phyloP scores from a whole-genome alignment of 2,797 vertebrate genomes.

The Paratrypauchen microcephalus region DNA sequence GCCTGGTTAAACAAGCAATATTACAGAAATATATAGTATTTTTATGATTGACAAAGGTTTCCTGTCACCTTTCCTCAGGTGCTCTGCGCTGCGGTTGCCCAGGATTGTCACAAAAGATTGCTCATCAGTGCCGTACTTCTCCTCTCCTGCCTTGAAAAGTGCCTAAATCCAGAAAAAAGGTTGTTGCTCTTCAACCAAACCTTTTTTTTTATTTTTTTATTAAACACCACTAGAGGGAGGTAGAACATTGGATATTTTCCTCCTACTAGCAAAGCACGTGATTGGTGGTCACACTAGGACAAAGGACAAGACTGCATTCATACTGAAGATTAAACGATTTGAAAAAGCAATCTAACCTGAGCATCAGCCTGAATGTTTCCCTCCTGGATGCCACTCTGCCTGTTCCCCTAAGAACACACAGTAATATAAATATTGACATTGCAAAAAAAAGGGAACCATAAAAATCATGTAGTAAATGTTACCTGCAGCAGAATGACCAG shows the following conservation, averaged over 20 bases:
- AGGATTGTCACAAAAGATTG: conserved; percentile 94
- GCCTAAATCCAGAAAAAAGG: conserved; percentile 62
- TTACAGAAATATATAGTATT: too few relatives aligned
- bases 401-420: conserved; percentile 79
- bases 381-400: conserved; percentile 83
- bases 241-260: conserved; percentile 4
- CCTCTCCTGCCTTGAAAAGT: conserved; percentile 90
- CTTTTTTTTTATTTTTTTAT: not conserved
- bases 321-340: conserved; percentile 7
- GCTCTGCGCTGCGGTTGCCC: conserved; percentile 87
- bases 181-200: too few relatives aligned
- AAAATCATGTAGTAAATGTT: not conserved
- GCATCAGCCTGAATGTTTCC: conserved; percentile 85
- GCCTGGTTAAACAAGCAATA: not conserved
- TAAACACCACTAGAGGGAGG: conserved; percentile 30
- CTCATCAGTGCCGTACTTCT: conserved; percentile 94
- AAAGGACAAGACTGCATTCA: conserved; percentile 44
- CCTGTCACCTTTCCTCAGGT: conserved; percentile 82
- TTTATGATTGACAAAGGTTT: not conserved
- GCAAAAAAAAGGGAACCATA: not conserved
- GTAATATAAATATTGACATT: not conserved
- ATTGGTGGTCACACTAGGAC: conserved; percentile 43
- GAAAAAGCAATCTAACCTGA: conserved; percentile 77
- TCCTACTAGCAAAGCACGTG: conserved; percentile 30
- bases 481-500: conserved; percentile 95